Evolutionary conservation across 2,797 vertebrate genomes (phyloP).

Genomic region (Danio aesculapii): DNA sequence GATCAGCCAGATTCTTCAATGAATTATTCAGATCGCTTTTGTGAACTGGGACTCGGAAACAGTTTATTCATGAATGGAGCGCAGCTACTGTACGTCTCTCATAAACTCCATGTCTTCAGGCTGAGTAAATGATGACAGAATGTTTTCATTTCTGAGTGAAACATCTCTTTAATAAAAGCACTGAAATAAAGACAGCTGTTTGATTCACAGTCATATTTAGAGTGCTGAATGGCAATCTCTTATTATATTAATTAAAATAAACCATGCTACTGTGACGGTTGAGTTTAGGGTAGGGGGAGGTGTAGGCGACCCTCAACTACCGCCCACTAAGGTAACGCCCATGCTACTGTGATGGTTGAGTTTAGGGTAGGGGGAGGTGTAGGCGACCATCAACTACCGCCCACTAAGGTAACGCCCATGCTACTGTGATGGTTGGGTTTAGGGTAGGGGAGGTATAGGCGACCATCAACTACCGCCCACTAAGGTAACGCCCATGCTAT

Average conservation of each 20-base stretch:
- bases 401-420: too few species aligned
- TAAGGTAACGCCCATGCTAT: too few species aligned
- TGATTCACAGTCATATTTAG: not conserved
- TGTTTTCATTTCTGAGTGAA: not conserved
- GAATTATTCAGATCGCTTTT: conserved; percentile 7
- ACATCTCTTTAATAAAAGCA: conserved; percentile 12
- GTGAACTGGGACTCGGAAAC: not conserved
- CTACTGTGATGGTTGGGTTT: too few species aligned
- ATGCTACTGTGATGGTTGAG: too few species aligned
- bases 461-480: too few species aligned
- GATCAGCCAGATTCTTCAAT: conserved; percentile 5
- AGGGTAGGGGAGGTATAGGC: too few species aligned
- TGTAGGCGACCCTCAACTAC: too few species aligned
- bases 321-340: too few species aligned
- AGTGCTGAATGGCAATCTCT: not conserved
- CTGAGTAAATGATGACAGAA: conserved; percentile 2
- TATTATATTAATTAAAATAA: not conserved
- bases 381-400: too few species aligned
- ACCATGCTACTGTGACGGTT: too few species aligned
- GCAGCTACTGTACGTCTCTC: not conserved
- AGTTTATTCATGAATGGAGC: conserved; percentile 14
- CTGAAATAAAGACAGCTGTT: not conserved
- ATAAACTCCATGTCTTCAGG: conserved; percentile 3
- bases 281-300: too few species aligned
- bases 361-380: too few species aligned